Conservation (phyloP, 2,888 invertebrate species). For the Orthonevra nobilis region DNA sequence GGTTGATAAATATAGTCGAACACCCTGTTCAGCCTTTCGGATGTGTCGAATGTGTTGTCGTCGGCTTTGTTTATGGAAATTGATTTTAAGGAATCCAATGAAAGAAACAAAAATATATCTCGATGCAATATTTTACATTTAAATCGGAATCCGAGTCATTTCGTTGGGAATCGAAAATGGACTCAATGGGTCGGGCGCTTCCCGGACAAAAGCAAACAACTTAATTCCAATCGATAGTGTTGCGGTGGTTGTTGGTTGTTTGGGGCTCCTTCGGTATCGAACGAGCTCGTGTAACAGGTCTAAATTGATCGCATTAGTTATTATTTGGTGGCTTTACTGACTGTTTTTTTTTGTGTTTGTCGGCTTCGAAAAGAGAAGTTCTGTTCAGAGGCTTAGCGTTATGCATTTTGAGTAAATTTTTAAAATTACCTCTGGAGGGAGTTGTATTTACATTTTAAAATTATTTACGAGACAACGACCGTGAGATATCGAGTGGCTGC, state of each 20-base stretch:
- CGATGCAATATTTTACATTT: slow-evolving; percentile 65
- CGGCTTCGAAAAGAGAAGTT: slow-evolving; percentile 19
- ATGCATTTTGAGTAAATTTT: slow-evolving; percentile 48
- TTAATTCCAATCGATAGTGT: slow-evolving; percentile 68
- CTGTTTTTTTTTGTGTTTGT: slow-evolving; percentile 26
- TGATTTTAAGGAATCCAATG: slow-evolving; percentile 15
- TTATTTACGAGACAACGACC: slow-evolving; percentile 51
- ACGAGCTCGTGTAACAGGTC: slow-evolving; percentile 41
- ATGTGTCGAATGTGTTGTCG: neutral
- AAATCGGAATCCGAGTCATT: slow-evolving; percentile 50
- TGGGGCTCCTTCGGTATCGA: neutral
- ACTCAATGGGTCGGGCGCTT: slow-evolving; percentile 69
- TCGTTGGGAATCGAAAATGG: slow-evolving; percentile 52
- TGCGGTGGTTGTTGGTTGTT: slow-evolving; percentile 16
- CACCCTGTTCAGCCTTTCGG: neutral
- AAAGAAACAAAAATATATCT: slow-evolving; percentile 21
- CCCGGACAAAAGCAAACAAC: slow-evolving; percentile 67
- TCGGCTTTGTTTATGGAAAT: slow-evolving; percentile 66
- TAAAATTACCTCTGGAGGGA: slow-evolving; percentile 19
- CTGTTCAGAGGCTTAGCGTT: slow-evolving; percentile 46
- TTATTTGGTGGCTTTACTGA: slow-evolving; percentile 59
- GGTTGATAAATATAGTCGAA: slow-evolving; percentile 38
- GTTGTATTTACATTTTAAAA: slow-evolving; percentile 52
- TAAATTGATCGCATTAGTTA: slow-evolving; percentile 68
- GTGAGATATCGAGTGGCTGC: slow-evolving; percentile 46